Evolutionary conservation across 2,113 vertebrate species (phyloP), one percentile per base, ranked within the genome.

Genomic region (Plectropomus leopardus): DNA sequence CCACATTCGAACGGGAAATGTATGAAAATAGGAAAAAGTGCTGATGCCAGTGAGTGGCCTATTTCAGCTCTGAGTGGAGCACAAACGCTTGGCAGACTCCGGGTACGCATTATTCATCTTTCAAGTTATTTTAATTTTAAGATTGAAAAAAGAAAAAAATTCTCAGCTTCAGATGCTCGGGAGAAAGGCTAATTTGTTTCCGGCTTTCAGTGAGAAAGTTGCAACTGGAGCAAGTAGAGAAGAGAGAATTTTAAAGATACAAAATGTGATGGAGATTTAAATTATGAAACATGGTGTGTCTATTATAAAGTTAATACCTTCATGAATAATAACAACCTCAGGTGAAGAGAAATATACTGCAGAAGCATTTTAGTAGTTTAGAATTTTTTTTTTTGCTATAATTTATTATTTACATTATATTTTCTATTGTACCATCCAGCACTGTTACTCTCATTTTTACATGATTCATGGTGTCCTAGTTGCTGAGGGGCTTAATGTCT

Each of bases 41-140:
- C 80, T 76, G 78, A 80, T 70, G 36, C 16, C 34, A 63, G 85
- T 32, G 60, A 85, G 55, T 21, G 67, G 21, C 83, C 76, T 72
- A 83, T 59, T 82, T 80, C 47, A 80, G 11, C 19, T 74, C 32
- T 45, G 76, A 76, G 44, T 28, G 48, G n/a, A 55, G 54, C 72
- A 26, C 26, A 44, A 61, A 61, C 36, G 51, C 78, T 54, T 70
- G 50, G 73, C 72, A 65, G 69, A 34, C 48, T 34, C 19, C 19
- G 55, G n/a, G 30, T 65, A 57, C 55, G 65, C 57, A 69, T 78
- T 69, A 82, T 91, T 76, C 61, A 87, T 91, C 82, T 85, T 86
- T 80, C 53, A 76, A 85, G 76, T 61, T 53, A 45, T 85, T 85
- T 81, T 72, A 63, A 67, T 76, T 73, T 36, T 42, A 80, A 45